Conservation (phyloP, 2,797 vertebrate genomes). For the Strix occidentalis region DNA sequence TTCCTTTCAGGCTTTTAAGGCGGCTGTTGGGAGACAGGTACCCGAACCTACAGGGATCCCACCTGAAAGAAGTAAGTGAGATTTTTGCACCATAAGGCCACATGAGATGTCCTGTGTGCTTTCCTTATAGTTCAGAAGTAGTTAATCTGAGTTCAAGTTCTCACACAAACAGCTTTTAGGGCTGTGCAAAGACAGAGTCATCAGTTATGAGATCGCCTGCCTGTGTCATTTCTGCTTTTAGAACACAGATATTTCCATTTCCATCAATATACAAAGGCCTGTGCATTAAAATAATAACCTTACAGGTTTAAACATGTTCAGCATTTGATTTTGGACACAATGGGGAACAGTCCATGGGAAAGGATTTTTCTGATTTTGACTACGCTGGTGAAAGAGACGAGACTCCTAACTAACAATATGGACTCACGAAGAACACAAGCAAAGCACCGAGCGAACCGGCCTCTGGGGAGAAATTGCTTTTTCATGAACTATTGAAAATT, state of each 20-base stretch:
- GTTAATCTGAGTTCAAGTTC: not conserved
- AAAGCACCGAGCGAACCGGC: not conserved
- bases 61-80: not conserved
- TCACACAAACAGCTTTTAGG: not conserved
- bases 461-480: not conserved
- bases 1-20: not conserved
- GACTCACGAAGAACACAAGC: not conserved
- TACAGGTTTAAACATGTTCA: not conserved
- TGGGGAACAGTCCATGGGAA: not conserved
- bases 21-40: not conserved
- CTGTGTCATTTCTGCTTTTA: not conserved
- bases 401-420: rapidly evolving
- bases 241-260: not conserved
- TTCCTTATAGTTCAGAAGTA: not conserved
- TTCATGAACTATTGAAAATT: not conserved
- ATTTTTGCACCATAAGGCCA: not conserved
- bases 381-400: not conserved
- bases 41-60: not conserved
- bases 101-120: not conserved
- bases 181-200: not conserved
- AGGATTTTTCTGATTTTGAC: not conserved
- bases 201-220: not conserved
- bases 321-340: not conserved
- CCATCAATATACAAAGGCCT: not conserved
- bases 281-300: not conserved